Evolutionary conservation across 2,113 vertebrate genomes (phyloP).

Genomic region (Megaleporinus macrocephalus): DNA sequence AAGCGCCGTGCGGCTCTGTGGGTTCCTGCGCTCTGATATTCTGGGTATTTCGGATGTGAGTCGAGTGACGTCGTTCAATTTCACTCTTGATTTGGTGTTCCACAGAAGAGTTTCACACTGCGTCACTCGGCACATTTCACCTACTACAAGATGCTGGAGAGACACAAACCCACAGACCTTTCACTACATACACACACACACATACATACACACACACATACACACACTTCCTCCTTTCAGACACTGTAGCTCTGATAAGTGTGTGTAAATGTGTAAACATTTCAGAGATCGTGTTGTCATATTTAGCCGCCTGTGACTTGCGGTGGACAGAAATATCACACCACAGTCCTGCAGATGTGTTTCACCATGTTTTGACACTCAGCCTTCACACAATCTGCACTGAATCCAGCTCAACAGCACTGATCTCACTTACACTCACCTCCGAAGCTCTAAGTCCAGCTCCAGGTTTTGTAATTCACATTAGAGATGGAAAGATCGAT

Average conservation of each 20-base stretch:
- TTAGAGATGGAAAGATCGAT: too few relatives aligned
- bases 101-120: conserved; percentile 10
- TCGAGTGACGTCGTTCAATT: neutral
- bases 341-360: too few relatives aligned
- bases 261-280: neutral
- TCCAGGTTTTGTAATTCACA: too few relatives aligned
- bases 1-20: too few relatives aligned
- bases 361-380: too few relatives aligned
- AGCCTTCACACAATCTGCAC: too few relatives aligned
- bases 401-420: too few relatives aligned
- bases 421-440: too few relatives aligned
- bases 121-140: neutral
- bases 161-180: neutral
- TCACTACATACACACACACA: neutral
- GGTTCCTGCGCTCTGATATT: neutral
- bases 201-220: neutral
- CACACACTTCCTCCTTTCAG: neutral
- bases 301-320: too few relatives aligned
- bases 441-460: too few relatives aligned
- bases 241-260: neutral
- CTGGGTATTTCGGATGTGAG: conserved; percentile 2
- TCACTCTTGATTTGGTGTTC: conserved; percentile 9
- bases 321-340: too few relatives aligned
- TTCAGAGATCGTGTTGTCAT: too few relatives aligned
- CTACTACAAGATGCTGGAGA: neutral